These are phyloP conservation scores for Lithobius niger DNA, from an alignment of 1,140 invertebrate species.

Conservation along the genomic window DNA sequence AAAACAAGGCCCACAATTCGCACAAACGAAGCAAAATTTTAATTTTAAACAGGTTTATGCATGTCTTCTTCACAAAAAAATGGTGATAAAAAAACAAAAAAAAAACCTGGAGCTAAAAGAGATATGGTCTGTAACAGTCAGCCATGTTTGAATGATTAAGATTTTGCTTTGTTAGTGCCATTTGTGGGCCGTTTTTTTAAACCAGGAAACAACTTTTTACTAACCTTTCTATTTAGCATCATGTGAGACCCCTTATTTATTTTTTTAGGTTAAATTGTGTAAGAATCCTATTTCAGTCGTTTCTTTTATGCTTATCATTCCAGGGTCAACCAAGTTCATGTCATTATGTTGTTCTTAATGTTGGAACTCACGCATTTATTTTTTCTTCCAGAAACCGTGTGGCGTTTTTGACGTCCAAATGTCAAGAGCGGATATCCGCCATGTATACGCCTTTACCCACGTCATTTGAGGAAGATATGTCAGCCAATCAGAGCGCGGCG, in stretches of 20 bases:
- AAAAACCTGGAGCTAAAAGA: background rate
- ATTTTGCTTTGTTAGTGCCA: too few species aligned
- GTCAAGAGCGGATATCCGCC: background rate
- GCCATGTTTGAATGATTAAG: background rate
- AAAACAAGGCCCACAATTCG: too few species aligned
- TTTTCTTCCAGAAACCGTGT: background rate
- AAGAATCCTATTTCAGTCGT: background rate
- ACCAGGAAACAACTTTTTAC: too few species aligned
- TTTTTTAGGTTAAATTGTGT: background rate
- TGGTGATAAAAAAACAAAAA: too few species aligned
- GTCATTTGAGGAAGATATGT: background rate
- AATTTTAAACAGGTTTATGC: too few species aligned
- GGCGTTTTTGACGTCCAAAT: background rate
- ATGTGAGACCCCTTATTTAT: background rate
- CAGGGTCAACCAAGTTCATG: background rate
- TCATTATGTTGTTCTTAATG: background rate
- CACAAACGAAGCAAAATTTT: too few species aligned
- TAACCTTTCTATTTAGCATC: too few species aligned
- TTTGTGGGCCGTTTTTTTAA: background rate
- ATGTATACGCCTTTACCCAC: background rate
- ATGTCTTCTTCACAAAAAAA: too few species aligned
- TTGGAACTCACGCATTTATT: background rate
- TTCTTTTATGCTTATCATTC: background rate
- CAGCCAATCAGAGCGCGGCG: background rate
- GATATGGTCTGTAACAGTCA: too few species aligned